Conservation (phyloP, 1,140 invertebrate genomes). For the Melipona quadrifasciata region DNA sequence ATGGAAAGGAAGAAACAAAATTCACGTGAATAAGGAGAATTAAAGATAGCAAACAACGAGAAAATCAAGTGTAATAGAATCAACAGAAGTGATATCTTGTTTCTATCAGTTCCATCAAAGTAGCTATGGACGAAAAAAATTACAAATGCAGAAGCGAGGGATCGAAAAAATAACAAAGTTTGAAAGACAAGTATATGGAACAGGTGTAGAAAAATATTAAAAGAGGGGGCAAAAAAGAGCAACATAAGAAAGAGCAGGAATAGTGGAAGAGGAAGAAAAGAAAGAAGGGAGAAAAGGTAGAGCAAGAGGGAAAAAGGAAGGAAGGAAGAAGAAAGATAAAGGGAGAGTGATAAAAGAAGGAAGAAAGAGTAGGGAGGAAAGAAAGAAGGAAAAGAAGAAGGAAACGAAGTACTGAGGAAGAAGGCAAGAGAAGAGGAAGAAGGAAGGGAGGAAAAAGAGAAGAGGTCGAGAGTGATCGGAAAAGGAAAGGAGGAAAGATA, state of each 20-base stretch:
- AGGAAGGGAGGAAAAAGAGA: slow-evolving; percentile 14
- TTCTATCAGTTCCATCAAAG: no score
- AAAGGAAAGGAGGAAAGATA: slow-evolving; percentile 33
- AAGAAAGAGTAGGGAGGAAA: slow-evolving; percentile 20
- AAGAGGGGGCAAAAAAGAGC: slow-evolving; percentile 27
- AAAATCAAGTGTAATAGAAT: not conserved
- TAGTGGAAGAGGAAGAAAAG: slow-evolving; percentile 16
- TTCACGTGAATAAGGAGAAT: not conserved
- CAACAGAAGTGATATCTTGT: not conserved
- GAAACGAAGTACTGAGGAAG: slow-evolving; percentile 9
- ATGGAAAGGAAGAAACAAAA: not conserved
- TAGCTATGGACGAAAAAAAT: not conserved
- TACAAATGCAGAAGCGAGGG: not conserved
- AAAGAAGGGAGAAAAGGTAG: slow-evolving; percentile 21
- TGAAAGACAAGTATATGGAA: slow-evolving; percentile 21
- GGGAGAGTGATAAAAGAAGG: slow-evolving; percentile 19
- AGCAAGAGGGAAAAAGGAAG: slow-evolving; percentile 17
- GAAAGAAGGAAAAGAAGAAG: slow-evolving; percentile 26
- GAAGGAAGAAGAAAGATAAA: slow-evolving; percentile 20
- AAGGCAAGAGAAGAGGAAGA: not conserved
- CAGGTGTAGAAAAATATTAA: slow-evolving; percentile 34
- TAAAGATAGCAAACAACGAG: not conserved
- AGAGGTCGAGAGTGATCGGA: slow-evolving; percentile 6
- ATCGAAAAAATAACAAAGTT: not conserved
- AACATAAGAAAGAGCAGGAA: slow-evolving; percentile 18